Evolutionary conservation across 2,113 vertebrate genomes (phyloP).

Genomic region (Melanocharis versteri): DNA sequence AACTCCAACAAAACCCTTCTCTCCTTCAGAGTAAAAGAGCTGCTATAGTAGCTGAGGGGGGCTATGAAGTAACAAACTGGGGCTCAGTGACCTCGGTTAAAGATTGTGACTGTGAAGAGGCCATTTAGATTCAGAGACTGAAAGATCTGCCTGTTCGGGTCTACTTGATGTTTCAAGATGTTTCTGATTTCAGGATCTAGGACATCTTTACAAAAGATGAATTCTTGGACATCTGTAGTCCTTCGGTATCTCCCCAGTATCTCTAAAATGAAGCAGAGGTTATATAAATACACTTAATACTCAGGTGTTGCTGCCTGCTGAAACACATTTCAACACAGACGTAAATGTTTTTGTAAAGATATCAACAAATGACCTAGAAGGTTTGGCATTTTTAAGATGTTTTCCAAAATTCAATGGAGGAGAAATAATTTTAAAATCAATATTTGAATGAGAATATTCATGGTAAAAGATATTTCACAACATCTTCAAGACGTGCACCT

Average conservation of each 20-base stretch:
- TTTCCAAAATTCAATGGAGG: not conserved
- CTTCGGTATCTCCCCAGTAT: not conserved
- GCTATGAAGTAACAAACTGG: not conserved
- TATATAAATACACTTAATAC: not conserved
- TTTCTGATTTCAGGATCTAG: not conserved
- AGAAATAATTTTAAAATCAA: not conserved
- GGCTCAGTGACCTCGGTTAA: not conserved
- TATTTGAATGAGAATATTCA: not conserved
- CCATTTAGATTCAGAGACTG: not conserved
- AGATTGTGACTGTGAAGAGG: not conserved
- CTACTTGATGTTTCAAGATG: not conserved
- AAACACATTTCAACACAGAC: not conserved
- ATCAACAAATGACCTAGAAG: not conserved
- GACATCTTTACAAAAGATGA: not conserved
- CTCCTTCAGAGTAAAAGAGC: not conserved
- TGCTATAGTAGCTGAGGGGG: rapidly evolving
- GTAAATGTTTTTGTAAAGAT: not conserved
- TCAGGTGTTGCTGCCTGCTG: not conserved
- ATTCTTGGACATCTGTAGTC: not conserved
- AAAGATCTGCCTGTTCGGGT: rapidly evolving
- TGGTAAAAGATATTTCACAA: not conserved
- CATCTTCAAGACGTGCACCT: not conserved
- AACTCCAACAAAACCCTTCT: not conserved
- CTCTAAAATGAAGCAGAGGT: not conserved
- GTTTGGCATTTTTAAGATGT: not conserved